Evolutionary conservation across 2,888 invertebrate genomes (phyloP), one percentile per base, ranked within the genome.

Genomic region (Physocephala rufipes): DNA sequence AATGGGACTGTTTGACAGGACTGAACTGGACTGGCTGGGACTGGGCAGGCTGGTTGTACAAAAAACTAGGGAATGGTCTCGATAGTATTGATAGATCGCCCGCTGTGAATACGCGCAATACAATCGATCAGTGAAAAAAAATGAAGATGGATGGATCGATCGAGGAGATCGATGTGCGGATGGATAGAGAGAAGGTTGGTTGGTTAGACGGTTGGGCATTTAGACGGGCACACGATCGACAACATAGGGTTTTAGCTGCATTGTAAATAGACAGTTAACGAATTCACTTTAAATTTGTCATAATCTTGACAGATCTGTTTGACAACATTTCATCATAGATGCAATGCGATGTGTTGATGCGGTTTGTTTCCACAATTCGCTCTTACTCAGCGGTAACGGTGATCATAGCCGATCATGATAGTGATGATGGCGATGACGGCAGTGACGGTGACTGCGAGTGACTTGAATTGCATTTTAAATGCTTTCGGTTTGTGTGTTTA

Each of bases 281-380:
- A 71, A 72, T 70, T 68, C 68, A 51, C 61, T 68, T 36, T 68
- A 68, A 61, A 68, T 68, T 68, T 65, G 71, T 73, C 26, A 71
- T 73, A 74, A 74, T 68, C 73, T 70, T 74, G 75, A 74, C 73
- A 75, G 73, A 74, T 75, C 61, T 66, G 59, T 73, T 73, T 75
- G 75, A 68, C n/a, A n/a, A n/a, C 74, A 75, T 70, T 70, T 71
- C 69, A 71, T 72, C 72, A 71, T 45, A n/a, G 53, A 53, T 36
- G 66, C 55, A n/a, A 51, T 36, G 36, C 63, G 36, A 36, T 36
- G 24, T 26, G 36, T 7, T 36, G 36, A 36, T 36, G 36, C 9
- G 4, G 4, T 9, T 36, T 36, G 36, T 4, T 36, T 55, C 53
- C n/a, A 13, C n/a, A n/a, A n/a, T n/a, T 36, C 55, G 55, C 55